Conservation (phyloP, 1,140 invertebrate genomes). For the Macrotrachela quadricornifera region DNA sequence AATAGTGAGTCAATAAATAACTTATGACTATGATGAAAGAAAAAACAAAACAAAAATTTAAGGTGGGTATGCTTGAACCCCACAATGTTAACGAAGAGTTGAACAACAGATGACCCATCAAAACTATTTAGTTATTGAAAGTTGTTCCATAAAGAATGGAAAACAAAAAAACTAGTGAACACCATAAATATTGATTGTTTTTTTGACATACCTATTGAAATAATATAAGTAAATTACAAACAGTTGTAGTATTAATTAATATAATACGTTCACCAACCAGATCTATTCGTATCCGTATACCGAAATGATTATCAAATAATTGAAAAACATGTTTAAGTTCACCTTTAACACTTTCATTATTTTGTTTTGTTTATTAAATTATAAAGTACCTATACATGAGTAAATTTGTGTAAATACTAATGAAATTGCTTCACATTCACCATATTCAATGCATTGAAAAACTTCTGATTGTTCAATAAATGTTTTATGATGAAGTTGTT, state of each 20-base stretch:
- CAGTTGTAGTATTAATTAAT: conserved; percentile 76
- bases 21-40: too few relatives aligned
- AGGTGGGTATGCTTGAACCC: too few relatives aligned
- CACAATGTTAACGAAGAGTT: too few relatives aligned
- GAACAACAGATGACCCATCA: too few relatives aligned
- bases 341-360: conserved; percentile 42
- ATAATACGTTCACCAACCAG: conserved; percentile 79
- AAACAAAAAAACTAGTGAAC: too few relatives aligned
- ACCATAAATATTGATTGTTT: too few relatives aligned
- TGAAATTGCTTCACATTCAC: conserved; percentile 64
- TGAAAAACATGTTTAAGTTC: conserved; percentile 55
- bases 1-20: too few relatives aligned
- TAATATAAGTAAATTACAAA: conserved; percentile 48
- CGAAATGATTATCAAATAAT: conserved; percentile 58
- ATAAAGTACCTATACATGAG: conserved; percentile 72
- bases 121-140: too few relatives aligned
- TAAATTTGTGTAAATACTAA: conserved; percentile 82
- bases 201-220: too few relatives aligned
- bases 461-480: conserved; percentile 53
- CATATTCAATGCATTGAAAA: conserved; percentile 79
- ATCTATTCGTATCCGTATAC: conserved; percentile 62
- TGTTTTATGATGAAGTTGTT: conserved; percentile 48
- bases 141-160: too few relatives aligned
- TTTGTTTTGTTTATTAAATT: conserved; percentile 50
- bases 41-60: too few relatives aligned